These are phyloP conservation scores for Athalia rosae DNA, from an alignment of 2,888 invertebrate species.

Conservation along the genomic window DNA sequence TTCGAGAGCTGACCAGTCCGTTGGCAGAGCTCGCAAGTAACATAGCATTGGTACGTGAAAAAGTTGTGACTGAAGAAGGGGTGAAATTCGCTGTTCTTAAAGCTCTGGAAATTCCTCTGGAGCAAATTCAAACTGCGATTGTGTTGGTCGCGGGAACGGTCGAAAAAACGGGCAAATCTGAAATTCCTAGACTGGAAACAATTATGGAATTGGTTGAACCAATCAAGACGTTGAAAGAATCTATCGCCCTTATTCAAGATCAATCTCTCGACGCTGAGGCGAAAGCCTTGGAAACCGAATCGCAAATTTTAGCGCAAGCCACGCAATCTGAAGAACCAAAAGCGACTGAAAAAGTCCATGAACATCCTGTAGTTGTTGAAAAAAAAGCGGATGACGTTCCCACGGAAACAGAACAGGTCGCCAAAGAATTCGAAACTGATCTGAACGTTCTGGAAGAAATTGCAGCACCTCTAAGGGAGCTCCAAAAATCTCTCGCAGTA, in stretches of 20 bases:
- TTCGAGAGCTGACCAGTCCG: slow-evolving; percentile 30
- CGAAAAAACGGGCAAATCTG: slow-evolving; percentile 71
- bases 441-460: slow-evolving; percentile 37
- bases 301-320: slow-evolving; percentile 26
- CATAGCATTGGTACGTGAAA: slow-evolving; percentile 27
- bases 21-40: slow-evolving; percentile 46
- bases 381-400: slow-evolving; percentile 7
- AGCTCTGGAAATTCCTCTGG: slow-evolving; percentile 48
- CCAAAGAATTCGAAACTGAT: slow-evolving; percentile 32
- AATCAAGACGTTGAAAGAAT: slow-evolving; percentile 56
- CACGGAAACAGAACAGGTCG: slow-evolving; percentile 11
- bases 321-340: slow-evolving; percentile 15
- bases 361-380: slow-evolving; percentile 10
- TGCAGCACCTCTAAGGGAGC: slow-evolving; percentile 58
- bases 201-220: slow-evolving; percentile 55
- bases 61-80: slow-evolving; percentile 49
- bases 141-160: slow-evolving; percentile 25
- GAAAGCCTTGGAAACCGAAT: slow-evolving; percentile 12
- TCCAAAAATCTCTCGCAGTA: slow-evolving; percentile 61
- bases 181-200: slow-evolving; percentile 34
- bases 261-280: slow-evolving; percentile 14
- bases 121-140: slow-evolving; percentile 49
- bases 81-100: slow-evolving; percentile 47
- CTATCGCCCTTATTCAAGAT: slow-evolving; percentile 57
- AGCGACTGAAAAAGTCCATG: slow-evolving; percentile 35